A percentile compares a stretch with the other conserved stretches of the same genome.
Evolutionary conservation across 2,113 vertebrate genomes (phyloP).

Genomic region (Artemisiospiza belli): DNA sequence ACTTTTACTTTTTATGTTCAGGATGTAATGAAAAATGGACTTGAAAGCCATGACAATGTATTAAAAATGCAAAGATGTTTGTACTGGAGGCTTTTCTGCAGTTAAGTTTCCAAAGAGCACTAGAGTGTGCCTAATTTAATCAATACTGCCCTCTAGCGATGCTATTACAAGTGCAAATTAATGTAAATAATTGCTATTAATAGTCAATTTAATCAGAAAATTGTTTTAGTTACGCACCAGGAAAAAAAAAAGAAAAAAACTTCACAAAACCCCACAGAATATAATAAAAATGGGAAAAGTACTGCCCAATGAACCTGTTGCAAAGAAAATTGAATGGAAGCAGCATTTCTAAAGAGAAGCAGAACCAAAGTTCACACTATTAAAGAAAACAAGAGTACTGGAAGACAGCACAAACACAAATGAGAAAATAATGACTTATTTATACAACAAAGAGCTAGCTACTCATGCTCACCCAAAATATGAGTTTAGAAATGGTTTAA

Average conservation of each 20-base stretch:
- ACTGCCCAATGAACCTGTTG: not conserved
- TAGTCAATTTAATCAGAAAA: not conserved
- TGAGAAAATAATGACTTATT: not conserved
- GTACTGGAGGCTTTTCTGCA: not conserved
- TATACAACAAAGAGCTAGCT: not conserved
- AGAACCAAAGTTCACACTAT: not conserved
- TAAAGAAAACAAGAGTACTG: not conserved
- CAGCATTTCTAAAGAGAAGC: not conserved
- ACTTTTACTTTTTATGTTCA: not conserved
- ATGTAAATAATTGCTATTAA: constrained; percentile 14
- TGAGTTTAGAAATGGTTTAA: not conserved
- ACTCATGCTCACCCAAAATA: not conserved
- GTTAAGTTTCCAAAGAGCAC: not conserved
- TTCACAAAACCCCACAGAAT: not conserved
- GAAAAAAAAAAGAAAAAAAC: not conserved
- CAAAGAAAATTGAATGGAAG: not conserved
- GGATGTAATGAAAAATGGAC: not conserved
- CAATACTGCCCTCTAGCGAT: constrained; percentile 69
- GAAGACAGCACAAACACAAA: not conserved
- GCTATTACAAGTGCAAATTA: constrained; percentile 1
- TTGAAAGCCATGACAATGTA: not conserved
- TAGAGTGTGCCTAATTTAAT: constrained; percentile 19
- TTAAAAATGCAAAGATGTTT: not conserved
- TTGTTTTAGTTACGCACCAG: not conserved
- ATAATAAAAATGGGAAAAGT: not conserved